A percentile compares a stretch with the other conserved stretches of the same genome.
These are phyloP conservation scores for Odontocerum albicorne DNA, from an alignment of 2,888 invertebrate genomes.

Conservation along the genomic window DNA sequence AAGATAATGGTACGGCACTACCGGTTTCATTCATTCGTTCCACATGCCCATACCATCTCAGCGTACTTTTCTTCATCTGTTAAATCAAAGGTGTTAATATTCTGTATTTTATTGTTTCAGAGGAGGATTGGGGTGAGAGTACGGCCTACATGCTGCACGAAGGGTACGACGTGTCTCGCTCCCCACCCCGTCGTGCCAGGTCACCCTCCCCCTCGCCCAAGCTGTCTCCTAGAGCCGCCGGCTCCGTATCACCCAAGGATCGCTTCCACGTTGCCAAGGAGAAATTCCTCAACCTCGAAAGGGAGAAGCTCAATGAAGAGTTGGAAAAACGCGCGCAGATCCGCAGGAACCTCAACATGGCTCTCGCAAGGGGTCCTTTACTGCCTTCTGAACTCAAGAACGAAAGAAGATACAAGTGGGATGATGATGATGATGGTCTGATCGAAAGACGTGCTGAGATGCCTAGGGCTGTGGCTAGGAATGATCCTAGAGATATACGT, in stretches of 20 bases:
- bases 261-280: slow-evolving; percentile 85
- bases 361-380: slow-evolving; percentile 58
- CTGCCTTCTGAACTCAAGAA: slow-evolving; percentile 54
- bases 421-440: slow-evolving; percentile 34
- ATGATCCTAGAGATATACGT: slow-evolving; percentile 25
- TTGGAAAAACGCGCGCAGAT: slow-evolving; percentile 57
- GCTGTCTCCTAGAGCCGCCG: slow-evolving; percentile 41
- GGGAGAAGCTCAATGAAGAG: slow-evolving; percentile 64
- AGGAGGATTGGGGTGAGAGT: slow-evolving; percentile 75
- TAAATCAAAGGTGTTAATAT: too few species aligned
- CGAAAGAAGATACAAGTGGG: slow-evolving; percentile 27
- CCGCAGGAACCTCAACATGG: slow-evolving; percentile 54
- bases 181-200: slow-evolving; percentile 48
- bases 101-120: slow-evolving; percentile 53
- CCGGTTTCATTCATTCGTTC: too few species aligned
- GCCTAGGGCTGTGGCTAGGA: slow-evolving; percentile 25
- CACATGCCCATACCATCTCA: too few species aligned
- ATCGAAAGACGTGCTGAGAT: slow-evolving; percentile 28
- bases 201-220: slow-evolving; percentile 45
- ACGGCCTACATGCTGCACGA: slow-evolving; percentile 66
- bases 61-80: too few species aligned
- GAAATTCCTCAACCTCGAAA: slow-evolving; percentile 79
- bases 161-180: slow-evolving; percentile 55
- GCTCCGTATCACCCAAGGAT: slow-evolving; percentile 66
- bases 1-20: too few species aligned